These are phyloP conservation scores for Microplitis mediator DNA, from an alignment of 1,140 invertebrate species.

Conservation along the genomic window DNA sequence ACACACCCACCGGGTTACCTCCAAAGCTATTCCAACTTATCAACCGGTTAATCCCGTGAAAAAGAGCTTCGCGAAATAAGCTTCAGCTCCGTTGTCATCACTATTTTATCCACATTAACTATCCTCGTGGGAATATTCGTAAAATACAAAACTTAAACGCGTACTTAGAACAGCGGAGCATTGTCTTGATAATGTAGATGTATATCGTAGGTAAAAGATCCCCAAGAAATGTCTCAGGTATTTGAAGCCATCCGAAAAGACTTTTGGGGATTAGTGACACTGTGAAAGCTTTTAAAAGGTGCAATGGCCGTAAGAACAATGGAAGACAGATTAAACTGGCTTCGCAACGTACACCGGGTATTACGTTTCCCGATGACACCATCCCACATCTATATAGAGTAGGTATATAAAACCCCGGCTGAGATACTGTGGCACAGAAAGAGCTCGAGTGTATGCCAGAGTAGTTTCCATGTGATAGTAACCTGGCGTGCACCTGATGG, in stretches of 20 bases:
- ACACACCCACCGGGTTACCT: no score
- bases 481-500: not conserved
- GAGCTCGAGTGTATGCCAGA: not conserved
- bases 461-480: not conserved
- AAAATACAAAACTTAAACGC: no score
- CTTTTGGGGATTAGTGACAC: slow-evolving; percentile 32
- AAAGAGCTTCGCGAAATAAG: no score
- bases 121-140: no score
- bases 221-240: not conserved
- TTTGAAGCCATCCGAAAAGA: slow-evolving; percentile 21
- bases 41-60: no score
- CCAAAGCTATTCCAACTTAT: no score
- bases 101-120: no score
- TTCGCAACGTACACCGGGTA: slow-evolving; percentile 19
- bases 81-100: no score
- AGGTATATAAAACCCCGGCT: no score
- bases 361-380: not conserved
- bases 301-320: slow-evolving; percentile 35
- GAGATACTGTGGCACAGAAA: not conserved
- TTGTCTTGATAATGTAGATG: no score
- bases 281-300: slow-evolving; percentile 10
- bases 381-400: not conserved
- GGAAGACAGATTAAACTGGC: slow-evolving; percentile 32
- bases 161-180: no score
- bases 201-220: no score